These are phyloP conservation scores for Argyra leucocephala DNA, from an alignment of 2,888 invertebrate species.

Conservation along the genomic window DNA sequence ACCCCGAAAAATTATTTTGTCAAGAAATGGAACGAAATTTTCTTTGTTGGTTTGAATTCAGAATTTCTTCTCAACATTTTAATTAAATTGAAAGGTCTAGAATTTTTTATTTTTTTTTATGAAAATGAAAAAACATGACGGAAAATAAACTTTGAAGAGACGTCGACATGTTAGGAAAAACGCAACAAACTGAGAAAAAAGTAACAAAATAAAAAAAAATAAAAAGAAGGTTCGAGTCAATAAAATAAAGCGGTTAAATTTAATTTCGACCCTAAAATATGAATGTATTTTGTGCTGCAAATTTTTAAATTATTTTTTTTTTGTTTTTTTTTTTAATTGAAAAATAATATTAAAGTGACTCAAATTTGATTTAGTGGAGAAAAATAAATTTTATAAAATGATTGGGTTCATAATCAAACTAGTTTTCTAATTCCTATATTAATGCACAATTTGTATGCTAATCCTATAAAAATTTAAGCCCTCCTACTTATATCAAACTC, in stretches of 20 bases:
- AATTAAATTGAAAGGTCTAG: constrained; percentile 1
- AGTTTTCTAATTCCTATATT: no score
- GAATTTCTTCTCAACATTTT: neutral
- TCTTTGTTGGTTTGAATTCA: neutral
- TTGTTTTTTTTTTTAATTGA: no score
- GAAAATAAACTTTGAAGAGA: neutral
- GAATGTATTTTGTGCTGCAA: no score
- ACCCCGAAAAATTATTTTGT: neutral
- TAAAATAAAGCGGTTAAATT: neutral
- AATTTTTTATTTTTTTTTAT: neutral
- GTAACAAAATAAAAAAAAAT: neutral
- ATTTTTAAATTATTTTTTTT: no score
- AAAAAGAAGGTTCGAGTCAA: neutral
- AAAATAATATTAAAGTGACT: no score
- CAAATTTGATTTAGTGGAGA: no score
- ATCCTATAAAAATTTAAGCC: no score
- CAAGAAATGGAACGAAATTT: neutral
- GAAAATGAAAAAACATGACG: neutral
- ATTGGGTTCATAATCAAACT: no score
- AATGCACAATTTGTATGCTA: no score
- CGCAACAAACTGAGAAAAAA: neutral
- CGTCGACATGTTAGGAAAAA: neutral
- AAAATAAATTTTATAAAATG: no score
- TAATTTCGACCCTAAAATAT: neutral
- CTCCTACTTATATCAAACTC: no score